Conservation (phyloP, 2,113 vertebrate genomes). For the Apodemus speciosus region DNA sequence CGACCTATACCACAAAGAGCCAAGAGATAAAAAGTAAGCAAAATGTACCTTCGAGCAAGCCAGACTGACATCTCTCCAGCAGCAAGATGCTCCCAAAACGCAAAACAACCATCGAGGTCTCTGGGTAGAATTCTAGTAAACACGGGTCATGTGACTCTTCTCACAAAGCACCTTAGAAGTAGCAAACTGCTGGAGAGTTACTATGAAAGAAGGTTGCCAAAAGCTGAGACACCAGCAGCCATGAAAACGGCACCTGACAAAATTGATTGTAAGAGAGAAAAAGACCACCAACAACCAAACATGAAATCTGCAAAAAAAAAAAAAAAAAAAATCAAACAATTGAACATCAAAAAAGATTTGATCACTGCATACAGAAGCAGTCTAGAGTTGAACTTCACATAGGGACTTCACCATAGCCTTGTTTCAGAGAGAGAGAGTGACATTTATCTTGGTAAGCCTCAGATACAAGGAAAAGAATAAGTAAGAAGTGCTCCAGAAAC, state of each 20-base stretch:
- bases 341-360: background rate
- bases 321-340: background rate
- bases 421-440: constrained; percentile 6
- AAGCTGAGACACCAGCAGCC: background rate
- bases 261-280: background rate
- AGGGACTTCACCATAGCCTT: background rate
- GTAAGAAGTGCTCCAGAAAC: background rate
- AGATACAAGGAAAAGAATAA: background rate
- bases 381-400: background rate
- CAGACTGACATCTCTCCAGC: background rate
- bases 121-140: constrained; percentile 37
- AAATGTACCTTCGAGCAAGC: constrained; percentile 4
- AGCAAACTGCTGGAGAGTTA: background rate
- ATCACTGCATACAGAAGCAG: background rate
- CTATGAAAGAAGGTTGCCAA: background rate
- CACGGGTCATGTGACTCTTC: background rate
- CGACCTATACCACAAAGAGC: background rate
- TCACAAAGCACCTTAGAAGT: background rate
- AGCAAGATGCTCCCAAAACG: background rate
- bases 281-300: background rate
- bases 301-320: background rate
- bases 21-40: constrained; percentile 29
- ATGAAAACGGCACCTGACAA: background rate
- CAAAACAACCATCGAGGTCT: background rate
- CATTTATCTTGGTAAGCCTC: background rate